Percentiles rank a stretch among this genome's conserved stretches.
These are phyloP conservation scores for Drosophila lacertosa DNA, from an alignment of 1,140 invertebrate genomes.

Conservation along the genomic window DNA sequence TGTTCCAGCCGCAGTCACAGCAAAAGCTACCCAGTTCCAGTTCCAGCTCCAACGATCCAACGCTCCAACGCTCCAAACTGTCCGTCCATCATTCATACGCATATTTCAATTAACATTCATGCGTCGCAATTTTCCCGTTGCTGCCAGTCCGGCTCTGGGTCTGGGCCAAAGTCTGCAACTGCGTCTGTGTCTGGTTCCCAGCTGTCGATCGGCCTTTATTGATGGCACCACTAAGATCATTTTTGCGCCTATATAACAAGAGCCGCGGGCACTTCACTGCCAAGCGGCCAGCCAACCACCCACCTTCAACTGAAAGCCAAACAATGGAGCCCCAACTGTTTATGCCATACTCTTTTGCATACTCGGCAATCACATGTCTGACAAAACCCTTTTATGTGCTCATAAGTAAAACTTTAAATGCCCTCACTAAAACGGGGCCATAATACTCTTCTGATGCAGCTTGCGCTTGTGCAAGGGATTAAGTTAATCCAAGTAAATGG, in stretches of 20 bases:
- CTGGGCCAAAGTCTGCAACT: neutral
- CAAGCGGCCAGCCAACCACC: constrained; percentile 53
- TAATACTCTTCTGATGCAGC: neutral
- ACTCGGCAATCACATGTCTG: constrained; percentile 50
- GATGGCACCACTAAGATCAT: constrained; percentile 60
- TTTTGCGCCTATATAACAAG: constrained; percentile 73
- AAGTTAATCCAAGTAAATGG: neutral
- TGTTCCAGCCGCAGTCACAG: constrained; percentile 8
- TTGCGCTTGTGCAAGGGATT: neutral
- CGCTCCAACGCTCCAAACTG: constrained; percentile 20
- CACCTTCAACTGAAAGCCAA: constrained; percentile 46
- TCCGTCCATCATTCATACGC: constrained; percentile 78
- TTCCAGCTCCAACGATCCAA: constrained; percentile 6
- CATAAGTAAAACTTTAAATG: constrained; percentile 24
- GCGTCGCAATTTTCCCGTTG: constrained; percentile 59
- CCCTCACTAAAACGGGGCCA: constrained; percentile 24
- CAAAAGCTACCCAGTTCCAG: neutral
- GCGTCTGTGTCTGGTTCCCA: constrained; percentile 36
- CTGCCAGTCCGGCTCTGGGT: constrained; percentile 18
- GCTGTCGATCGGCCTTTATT: constrained; percentile 54
- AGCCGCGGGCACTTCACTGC: constrained; percentile 52
- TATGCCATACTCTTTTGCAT: constrained; percentile 53
- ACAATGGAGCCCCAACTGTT: constrained; percentile 48
- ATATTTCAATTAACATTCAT: constrained; percentile 82
- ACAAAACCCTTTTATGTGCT: constrained; percentile 57